Base-by-base conservation (phyloP, 2,888 invertebrate species). In the Mamestra brassicae region DNA sequence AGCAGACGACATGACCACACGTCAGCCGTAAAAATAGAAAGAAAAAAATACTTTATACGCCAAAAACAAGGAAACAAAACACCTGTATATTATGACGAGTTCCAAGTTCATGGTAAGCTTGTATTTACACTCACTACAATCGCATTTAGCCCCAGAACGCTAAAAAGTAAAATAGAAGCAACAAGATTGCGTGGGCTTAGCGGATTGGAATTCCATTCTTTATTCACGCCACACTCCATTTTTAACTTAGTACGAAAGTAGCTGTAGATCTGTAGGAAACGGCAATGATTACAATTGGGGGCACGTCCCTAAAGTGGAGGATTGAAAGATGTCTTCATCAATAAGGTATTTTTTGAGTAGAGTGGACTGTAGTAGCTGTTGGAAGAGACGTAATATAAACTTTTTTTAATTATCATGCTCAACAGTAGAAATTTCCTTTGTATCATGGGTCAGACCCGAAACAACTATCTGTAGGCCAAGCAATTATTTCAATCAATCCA, bases 201-300 rank as follows among this genome's bases (percentile, higher is more conserved):
- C 86, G 89, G 90, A 93, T 91, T 91, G 90, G 88, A 92, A 92
- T 92, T 89, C 89, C 88, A 89, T 91, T 92, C 88, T 92, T 91
- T 81, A 81, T 91, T 91, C 88, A 87, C 85, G 85, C 88, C 83
- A 87, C 81, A 82, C 87, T 87, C 78, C 83, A 77, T 80, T 89
- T 83, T 83, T 74, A 82, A 71, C 68, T 71, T 63, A 38, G 80
- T 80, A 84, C 45, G 60, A 75, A 80, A 78, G 83, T 83, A 73
- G 71, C 75, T 63, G 74, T 77, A 70, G 72, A 77, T 61, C 67
- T 71, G 54, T 83, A 57, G 42, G 26, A 66, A 74, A 68, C 60
- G 58, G 63, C 50, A 74, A 74, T 71, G 52, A 73, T 75, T 75
- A 73, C 64, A 68, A 69, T 73, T 70, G 54, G 17, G 58, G 54